phyloP scores from a whole-genome alignment of 2,888 invertebrate genomes.

The Isotomurus palustris region DNA sequence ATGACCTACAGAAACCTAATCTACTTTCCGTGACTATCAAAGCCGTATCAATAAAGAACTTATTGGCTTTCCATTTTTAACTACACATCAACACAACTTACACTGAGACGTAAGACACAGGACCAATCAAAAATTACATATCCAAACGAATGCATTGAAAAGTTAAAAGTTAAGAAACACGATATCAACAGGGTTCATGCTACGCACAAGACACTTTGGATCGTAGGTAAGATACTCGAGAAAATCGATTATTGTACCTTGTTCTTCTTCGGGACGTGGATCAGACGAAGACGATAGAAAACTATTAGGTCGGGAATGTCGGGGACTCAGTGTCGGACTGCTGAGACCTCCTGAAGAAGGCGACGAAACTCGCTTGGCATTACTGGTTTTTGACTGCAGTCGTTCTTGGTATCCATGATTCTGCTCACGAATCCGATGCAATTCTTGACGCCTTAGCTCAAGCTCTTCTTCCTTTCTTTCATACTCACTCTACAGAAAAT shows the following conservation, averaged over 20 bases:
- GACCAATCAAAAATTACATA: too few species aligned
- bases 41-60: too few species aligned
- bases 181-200: too few species aligned
- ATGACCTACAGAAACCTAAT: too few species aligned
- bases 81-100: too few species aligned
- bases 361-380: constrained; percentile 18
- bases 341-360: constrained; percentile 24
- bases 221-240: neutral
- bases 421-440: constrained; percentile 67
- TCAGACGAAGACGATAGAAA: constrained; percentile 45
- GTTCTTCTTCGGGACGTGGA: constrained; percentile 43
- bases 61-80: too few species aligned
- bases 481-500: constrained; percentile 60
- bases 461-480: constrained; percentile 71
- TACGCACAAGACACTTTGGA: neutral
- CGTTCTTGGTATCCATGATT: constrained; percentile 57
- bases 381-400: constrained; percentile 42
- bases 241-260: constrained; percentile 37
- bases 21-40: too few species aligned
- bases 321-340: constrained; percentile 37
- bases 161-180: too few species aligned
- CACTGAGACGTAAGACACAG: too few species aligned
- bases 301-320: constrained; percentile 48
- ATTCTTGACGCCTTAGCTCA: constrained; percentile 65
- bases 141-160: too few species aligned